Evolutionary conservation across 64 coral and sea anemone species (phyloP), one percentile per base, ranked within the genome.

Genomic region (Montipora cactus): DNA sequence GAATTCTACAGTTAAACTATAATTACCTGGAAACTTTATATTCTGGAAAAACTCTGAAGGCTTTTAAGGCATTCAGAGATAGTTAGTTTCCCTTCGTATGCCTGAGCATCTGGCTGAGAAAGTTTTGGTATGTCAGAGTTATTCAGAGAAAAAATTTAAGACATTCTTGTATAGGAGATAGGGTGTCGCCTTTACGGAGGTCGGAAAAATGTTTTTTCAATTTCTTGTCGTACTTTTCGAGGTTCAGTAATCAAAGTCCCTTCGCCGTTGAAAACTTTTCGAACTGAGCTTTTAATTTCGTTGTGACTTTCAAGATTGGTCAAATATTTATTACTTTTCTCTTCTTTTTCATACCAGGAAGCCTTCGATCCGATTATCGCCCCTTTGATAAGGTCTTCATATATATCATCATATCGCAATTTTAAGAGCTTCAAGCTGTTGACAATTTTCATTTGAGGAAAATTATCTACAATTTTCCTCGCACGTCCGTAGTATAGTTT

Each of bases 1-100:
- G 48, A 91, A 91, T 50, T 91, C 76, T 15, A 69, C 79, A 1
- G 89, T 71, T 53, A 89, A 12, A 6, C 73, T 22, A 19, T 89
- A 73, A 59, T 89, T 89, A 61, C 87, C 74, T 37, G 59, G 89
- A 67, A 44, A 80, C 10, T 91, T 91, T 9, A 16, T 80, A 9
- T 67, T 78, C 3, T 44, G 9, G 14, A 90, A 79, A 48, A 18
- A 19, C 25, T 28, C 52, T 67, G 75, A 48, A 90, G 89, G 21
- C 19, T 59, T 44, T 90, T 78, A 37, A 51, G 70, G 58, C 77
- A 81, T 66, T 74, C 77, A 6, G 79, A 15, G 18, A 69, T 11
- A n/a, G n/a, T n/a, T n/a, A n/a, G n/a, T n/a, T n/a, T 47, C 12
- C 59, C 78, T 49, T 81, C 61, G 48, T 78, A 91, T 8, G 8